Conservation (phyloP, 2,113 vertebrate species). For the Engraulis encrasicolus region DNA sequence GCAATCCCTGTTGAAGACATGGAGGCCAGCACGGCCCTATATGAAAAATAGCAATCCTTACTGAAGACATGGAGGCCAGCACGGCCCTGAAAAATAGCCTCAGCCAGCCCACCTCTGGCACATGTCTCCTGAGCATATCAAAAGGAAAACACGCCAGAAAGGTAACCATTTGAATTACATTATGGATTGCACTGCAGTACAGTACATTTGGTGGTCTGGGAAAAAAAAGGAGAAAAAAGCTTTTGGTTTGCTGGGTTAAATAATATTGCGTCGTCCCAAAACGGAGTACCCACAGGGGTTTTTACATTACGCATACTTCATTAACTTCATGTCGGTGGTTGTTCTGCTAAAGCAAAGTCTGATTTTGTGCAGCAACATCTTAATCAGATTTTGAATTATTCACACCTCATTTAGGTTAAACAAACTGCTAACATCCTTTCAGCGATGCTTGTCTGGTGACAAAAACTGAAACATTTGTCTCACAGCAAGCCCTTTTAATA, state of each 20-base stretch:
- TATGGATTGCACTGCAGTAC: neutral
- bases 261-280: neutral
- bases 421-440: conserved; percentile 24
- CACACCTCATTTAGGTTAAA: conserved; percentile 36
- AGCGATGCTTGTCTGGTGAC: conserved; percentile 24
- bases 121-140: neutral
- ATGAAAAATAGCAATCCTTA: neutral
- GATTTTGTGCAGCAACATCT: conserved; percentile 31
- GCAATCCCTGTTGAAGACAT: neutral
- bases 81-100: neutral
- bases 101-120: neutral
- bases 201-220: neutral
- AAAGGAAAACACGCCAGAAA: neutral
- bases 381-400: conserved; percentile 51
- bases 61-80: neutral
- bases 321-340: conserved; percentile 10
- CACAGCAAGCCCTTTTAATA: conserved; percentile 24
- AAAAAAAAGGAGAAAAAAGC: neutral
- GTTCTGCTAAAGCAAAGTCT: conserved; percentile 31
- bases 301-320: neutral
- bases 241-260: conserved; percentile 15
- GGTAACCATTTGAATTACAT: neutral
- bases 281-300: neutral
- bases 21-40: neutral
- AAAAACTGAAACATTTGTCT: conserved; percentile 33